phyloP scores from a whole-genome alignment of 2,797 vertebrate species.

The Ispidina lecontei region DNA sequence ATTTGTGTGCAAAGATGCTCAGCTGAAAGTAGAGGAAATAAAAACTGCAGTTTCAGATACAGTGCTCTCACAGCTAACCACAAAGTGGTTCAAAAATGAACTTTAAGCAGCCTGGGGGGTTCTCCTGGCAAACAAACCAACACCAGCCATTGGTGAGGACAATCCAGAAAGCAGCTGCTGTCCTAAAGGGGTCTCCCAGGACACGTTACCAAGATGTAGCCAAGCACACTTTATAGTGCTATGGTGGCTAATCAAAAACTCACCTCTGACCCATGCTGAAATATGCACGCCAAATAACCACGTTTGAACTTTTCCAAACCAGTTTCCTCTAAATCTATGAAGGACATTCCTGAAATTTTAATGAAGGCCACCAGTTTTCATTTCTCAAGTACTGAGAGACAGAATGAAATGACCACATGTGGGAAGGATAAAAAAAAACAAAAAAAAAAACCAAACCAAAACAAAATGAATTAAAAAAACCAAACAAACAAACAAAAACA shows the following conservation, averaged over 20 bases:
- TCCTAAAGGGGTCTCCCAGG: background rate
- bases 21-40: background rate
- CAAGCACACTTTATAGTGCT: background rate
- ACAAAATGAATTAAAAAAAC: no score
- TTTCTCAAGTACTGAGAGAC: constrained; percentile 51
- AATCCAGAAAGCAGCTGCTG: background rate
- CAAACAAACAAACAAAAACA: no score
- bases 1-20: background rate
- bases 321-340: constrained; percentile 41
- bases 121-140: background rate
- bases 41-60: background rate
- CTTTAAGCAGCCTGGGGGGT: background rate
- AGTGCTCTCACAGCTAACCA: background rate
- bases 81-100: background rate
- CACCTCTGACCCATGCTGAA: background rate
- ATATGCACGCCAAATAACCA: background rate
- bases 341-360: constrained; percentile 65
- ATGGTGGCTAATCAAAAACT: constrained; percentile 4
- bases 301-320: constrained; percentile 22
- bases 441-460: background rate
- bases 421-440: constrained; percentile 14
- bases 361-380: constrained; percentile 53
- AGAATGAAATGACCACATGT: constrained; percentile 32
- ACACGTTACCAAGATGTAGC: background rate
- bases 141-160: background rate